Base-by-base conservation (phyloP, 2,797 vertebrate species). In the Glossophaga mutica region DNA sequence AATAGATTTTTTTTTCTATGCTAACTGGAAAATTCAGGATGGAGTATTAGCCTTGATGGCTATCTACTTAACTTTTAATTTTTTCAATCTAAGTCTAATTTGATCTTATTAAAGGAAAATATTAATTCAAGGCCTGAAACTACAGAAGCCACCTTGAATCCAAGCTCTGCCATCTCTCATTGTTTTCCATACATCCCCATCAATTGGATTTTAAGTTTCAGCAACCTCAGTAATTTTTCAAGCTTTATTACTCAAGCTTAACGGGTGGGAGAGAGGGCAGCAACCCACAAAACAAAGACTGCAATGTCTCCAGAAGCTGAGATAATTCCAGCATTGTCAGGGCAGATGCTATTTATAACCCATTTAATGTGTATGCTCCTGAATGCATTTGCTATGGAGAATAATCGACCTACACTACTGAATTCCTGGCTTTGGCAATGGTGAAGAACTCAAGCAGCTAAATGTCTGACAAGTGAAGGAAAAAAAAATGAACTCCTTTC, bases 301-400 rank as follows among this genome's bases (percentile, higher is more conserved):
- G 98, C 98, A 98, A 95, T 98, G 98, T 98, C 98, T 98, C 97
- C 97, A 98, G 97, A 98, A 98, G 91, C 97, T 98, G 98, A 98
- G 98, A 97, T 98, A 98, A 98, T 97, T 97, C 98, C 98, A 98
- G 81, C 97, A 98, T 97, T 97, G 98, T 98, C 98, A 98, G 26
- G 67, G 94, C 96, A 97, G 96, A 91, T 82, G 59, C 97, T 98
- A 97, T 97, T 97, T 97, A 98, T 96, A 97, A 87, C 65, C 89
- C 94, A 11, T 87, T 95, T 96, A 84, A 94, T 91, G 92, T 88
- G 81, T 83, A 34, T 6, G 90, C 94, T 94, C 87, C 84, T 34
- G 91, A 98, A 98, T 78, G 94, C 96, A 95, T 97, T 98, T 98
- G 71, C 52, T 62, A 83, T 2, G 42, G 90, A 48, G 12, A 62